Evolutionary conservation across 2,113 vertebrate genomes (phyloP).

Genomic region (Megaleporinus macrocephalus): DNA sequence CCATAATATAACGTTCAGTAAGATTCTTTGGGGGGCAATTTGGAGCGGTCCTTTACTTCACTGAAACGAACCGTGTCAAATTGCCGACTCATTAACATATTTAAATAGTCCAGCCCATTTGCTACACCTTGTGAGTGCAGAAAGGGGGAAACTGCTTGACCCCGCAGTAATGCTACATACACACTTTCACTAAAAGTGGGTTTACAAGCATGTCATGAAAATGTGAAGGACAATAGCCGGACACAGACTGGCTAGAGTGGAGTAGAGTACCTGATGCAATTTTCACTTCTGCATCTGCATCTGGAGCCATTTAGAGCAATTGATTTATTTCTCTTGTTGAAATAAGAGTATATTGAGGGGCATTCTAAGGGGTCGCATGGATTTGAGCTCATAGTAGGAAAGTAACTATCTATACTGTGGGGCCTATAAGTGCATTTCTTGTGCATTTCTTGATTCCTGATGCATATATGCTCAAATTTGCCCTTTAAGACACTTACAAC

Average conservation of each 20-base stretch:
- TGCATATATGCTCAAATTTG: no score
- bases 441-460: no score
- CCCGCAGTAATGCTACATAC: neutral
- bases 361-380: neutral
- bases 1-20: slow-evolving; percentile 7
- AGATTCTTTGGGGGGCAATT: slow-evolving; percentile 16
- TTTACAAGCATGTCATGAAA: neutral
- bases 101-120: slow-evolving; percentile 16
- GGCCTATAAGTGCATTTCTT: no score
- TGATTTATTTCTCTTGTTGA: slow-evolving; percentile 52
- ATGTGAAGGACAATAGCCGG: neutral
- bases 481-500: no score
- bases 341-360: slow-evolving; percentile 32
- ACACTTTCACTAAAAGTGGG: neutral
- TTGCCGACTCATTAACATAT: slow-evolving; percentile 22
- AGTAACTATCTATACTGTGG: no score
- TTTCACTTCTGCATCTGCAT: neutral
- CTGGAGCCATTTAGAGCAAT: slow-evolving; percentile 17
- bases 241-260: slow-evolving; percentile 14
- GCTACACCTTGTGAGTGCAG: neutral
- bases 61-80: slow-evolving; percentile 23
- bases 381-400: no score
- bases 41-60: neutral
- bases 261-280: slow-evolving; percentile 56
- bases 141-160: neutral